Conservation (phyloP, 2,113 vertebrate species). For the Caretta caretta region DNA sequence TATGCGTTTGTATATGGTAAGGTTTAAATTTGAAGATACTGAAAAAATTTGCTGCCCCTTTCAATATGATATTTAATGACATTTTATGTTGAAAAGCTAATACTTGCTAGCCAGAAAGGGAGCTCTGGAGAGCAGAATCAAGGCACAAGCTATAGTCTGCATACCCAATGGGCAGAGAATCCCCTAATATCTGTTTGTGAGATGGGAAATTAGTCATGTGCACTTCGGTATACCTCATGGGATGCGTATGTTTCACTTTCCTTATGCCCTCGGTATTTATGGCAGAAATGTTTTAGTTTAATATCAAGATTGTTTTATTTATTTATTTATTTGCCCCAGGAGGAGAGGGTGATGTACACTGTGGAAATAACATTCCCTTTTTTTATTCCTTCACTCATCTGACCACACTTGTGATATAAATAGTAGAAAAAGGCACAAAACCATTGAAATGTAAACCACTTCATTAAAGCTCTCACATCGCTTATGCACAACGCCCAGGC, state of each 20-base stretch:
- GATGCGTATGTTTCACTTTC: slow-evolving; percentile 18
- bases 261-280: neutral
- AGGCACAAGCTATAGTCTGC: neutral
- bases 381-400: slow-evolving; percentile 15
- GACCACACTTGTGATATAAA: slow-evolving; percentile 34
- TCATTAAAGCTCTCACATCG: neutral
- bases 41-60: neutral
- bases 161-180: neutral
- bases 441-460: neutral
- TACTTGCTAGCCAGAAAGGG: neutral
- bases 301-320: neutral
- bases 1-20: neutral
- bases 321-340: neutral
- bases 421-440: slow-evolving; percentile 30
- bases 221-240: neutral
- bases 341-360: slow-evolving; percentile 65
- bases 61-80: neutral
- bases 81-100: neutral
- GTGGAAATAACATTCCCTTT: slow-evolving; percentile 10
- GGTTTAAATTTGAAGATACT: neutral
- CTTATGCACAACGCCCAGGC: neutral
- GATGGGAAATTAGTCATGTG: neutral
- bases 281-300: neutral
- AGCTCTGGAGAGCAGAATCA: neutral
- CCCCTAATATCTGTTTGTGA: neutral